phyloP scores from a whole-genome alignment of 2,113 vertebrate genomes.

The Chloroceryle aenea region DNA sequence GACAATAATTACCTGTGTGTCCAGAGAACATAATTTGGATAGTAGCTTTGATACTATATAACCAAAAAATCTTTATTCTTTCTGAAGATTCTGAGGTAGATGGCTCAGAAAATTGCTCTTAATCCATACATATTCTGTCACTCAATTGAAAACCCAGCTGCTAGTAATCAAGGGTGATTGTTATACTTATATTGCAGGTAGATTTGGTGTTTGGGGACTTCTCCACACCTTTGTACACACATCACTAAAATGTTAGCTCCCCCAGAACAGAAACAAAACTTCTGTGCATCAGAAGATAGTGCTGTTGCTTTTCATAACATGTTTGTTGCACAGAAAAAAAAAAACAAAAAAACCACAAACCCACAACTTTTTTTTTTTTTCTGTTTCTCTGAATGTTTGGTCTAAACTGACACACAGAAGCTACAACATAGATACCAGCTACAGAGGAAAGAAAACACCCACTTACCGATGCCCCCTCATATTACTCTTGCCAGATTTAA shows the following conservation, averaged over 20 bases:
- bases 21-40: neutral
- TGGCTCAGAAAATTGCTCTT: neutral
- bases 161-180: neutral
- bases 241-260: neutral
- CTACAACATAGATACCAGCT: neutral
- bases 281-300: neutral
- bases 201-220: neutral
- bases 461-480: neutral
- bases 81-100: neutral
- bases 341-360: neutral
- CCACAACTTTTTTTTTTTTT: neutral
- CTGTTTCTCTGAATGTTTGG: neutral
- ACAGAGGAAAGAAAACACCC: neutral
- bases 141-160: neutral
- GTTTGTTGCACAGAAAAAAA: neutral
- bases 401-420: neutral
- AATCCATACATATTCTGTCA: neutral
- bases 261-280: neutral
- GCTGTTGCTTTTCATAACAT: neutral
- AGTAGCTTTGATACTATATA: neutral
- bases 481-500: slow-evolving; percentile 4
- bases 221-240: neutral
- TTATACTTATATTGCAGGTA: neutral
- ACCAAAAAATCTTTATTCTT: neutral
- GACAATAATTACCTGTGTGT: neutral